These are phyloP conservation scores for Cistogaster globosa DNA, from an alignment of 2,888 invertebrate genomes.

Conservation along the genomic window DNA sequence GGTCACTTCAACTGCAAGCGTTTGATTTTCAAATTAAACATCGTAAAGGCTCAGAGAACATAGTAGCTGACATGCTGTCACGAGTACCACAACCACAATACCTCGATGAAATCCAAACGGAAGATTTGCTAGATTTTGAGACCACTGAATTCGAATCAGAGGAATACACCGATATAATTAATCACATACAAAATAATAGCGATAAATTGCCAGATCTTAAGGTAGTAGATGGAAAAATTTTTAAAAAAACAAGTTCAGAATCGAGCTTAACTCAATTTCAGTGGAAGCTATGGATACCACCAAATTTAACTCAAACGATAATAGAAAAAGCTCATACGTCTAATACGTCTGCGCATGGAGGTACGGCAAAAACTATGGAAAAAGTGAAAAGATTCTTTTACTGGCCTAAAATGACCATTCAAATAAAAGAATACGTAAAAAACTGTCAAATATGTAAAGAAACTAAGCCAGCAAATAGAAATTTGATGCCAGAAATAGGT, in stretches of 20 bases:
- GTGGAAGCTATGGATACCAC: background rate
- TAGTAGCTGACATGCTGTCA: too few relatives aligned
- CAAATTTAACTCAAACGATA: too few relatives aligned
- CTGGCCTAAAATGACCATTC: conserved; percentile 23
- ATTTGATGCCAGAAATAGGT: conserved; percentile 17
- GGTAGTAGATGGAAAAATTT: too few relatives aligned
- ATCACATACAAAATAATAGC: conserved; percentile 18
- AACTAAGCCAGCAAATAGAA: conserved; percentile 19
- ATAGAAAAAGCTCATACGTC: conserved; percentile 24
- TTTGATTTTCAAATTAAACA: too few relatives aligned
- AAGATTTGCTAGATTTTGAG: conserved; percentile 13
- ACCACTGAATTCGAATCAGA: conserved; percentile 10
- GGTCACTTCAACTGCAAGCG: too few relatives aligned
- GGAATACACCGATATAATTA: conserved; percentile 40
- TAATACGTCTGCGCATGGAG: conserved; percentile 9
- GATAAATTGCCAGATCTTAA: conserved; percentile 26
- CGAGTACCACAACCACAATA: too few relatives aligned
- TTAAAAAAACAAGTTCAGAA: background rate
- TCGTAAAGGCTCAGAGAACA: too few relatives aligned
- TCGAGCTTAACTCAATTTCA: too few relatives aligned
- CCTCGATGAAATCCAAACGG: too few relatives aligned
- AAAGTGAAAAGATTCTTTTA: conserved; percentile 5
- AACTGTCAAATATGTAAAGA: conserved; percentile 26
- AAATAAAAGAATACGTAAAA: conserved; percentile 8
- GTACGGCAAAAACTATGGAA: conserved; percentile 16